phyloP scores from a whole-genome alignment of 2,113 vertebrate genomes.

The Caranx melampygus region DNA sequence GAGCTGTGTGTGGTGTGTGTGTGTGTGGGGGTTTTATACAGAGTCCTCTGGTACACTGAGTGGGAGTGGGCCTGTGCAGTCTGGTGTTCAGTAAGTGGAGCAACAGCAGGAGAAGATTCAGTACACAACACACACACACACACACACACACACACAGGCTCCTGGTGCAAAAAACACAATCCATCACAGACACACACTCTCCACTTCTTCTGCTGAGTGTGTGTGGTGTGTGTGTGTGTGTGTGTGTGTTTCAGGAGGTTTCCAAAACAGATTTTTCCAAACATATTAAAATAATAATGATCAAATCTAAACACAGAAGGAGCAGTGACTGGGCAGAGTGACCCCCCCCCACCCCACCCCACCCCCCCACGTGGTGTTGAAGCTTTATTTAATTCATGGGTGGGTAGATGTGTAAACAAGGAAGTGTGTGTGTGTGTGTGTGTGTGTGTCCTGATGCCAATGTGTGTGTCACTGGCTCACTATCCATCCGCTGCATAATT shows the following conservation, averaged over 20 bases:
- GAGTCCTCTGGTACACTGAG: constrained; percentile 4
- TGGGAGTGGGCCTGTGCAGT: constrained; percentile 30
- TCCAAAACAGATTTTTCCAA: background rate
- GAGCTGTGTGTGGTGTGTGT: background rate
- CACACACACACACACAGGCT: background rate
- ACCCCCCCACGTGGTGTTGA: background rate
- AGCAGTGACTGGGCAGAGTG: no score
- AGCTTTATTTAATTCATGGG: background rate
- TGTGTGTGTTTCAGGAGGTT: background rate
- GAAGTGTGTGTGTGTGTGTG: background rate
- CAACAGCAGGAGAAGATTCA: constrained; percentile 25
- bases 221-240: no score
- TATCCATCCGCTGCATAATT: constrained; percentile 16
- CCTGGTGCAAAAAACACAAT: constrained; percentile 22
- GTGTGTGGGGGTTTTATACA: no score
- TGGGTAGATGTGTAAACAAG: background rate
- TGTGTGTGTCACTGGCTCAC: background rate
- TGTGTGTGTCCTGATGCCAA: background rate
- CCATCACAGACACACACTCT: constrained; percentile 1
- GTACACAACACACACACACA: background rate
- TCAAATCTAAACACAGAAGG: background rate
- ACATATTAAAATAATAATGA: constrained; percentile 28
- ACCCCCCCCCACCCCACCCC: no score
- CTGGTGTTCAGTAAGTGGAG: constrained; percentile 23
- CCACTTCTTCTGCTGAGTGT: background rate